Evolutionary conservation across 2,797 vertebrate genomes (phyloP).

Genomic region (Acanthiza pusilla): DNA sequence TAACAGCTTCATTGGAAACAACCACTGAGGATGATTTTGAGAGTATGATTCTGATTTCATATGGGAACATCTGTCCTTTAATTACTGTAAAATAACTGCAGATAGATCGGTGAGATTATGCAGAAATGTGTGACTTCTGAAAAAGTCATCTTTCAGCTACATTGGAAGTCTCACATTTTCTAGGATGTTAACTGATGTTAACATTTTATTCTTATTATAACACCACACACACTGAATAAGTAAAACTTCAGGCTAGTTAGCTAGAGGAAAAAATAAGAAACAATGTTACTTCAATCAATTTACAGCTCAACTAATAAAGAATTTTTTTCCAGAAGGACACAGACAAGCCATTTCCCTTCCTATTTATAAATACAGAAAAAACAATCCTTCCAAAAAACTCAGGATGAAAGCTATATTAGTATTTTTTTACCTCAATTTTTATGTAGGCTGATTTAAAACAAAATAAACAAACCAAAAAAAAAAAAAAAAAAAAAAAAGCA

Average conservation of each 20-base stretch:
- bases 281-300: neutral
- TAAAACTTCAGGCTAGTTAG: neutral
- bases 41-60: neutral
- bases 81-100: neutral
- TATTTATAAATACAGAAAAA: neutral
- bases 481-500: too few relatives aligned
- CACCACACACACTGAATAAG: neutral
- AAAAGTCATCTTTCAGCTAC: neutral
- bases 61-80: neutral
- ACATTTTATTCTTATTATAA: neutral
- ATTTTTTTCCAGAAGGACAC: neutral
- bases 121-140: neutral
- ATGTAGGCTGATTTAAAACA: neutral
- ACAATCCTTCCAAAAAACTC: neutral
- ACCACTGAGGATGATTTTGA: neutral
- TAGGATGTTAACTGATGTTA: neutral
- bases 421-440: neutral
- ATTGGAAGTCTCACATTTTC: neutral
- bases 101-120: neutral
- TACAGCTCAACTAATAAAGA: neutral
- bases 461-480: too few relatives aligned
- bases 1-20: neutral
- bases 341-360: accelerated
- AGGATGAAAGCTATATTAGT: neutral
- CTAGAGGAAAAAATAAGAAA: neutral